These are phyloP conservation scores for Polydrusus tereticollis DNA, from an alignment of 2,888 invertebrate species.

Conservation along the genomic window DNA sequence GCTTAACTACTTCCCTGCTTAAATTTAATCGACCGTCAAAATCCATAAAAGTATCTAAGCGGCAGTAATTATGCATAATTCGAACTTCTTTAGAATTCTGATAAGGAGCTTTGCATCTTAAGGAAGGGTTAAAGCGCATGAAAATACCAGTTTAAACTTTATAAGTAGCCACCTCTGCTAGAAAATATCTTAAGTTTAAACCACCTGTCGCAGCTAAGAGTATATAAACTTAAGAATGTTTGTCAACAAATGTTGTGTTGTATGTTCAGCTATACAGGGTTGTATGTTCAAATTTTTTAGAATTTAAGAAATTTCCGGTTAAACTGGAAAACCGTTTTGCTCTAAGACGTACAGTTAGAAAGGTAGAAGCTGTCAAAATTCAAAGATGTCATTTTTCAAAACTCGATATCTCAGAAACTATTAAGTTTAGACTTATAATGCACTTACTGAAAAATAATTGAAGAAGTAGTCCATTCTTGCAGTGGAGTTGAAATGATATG, in stretches of 20 bases:
- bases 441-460: no score
- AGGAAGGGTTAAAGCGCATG: slow-evolving; percentile 15
- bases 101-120: slow-evolving; percentile 20
- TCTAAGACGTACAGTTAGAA: no score
- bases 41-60: slow-evolving; percentile 10
- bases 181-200: slow-evolving; percentile 9
- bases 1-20: not conserved
- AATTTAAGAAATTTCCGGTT: no score
- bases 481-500: no score
- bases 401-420: no score
- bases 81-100: slow-evolving; percentile 18
- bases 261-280: not conserved
- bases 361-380: no score
- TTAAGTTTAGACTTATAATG: no score
- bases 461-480: no score
- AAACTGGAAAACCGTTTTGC: no score
- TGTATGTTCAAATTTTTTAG: no score
- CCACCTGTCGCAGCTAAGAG: slow-evolving; percentile 27
- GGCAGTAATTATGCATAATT: slow-evolving; percentile 26
- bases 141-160: slow-evolving; percentile 25
- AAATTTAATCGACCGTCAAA: slow-evolving; percentile 11
- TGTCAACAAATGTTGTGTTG: not conserved
- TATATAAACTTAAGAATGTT: not conserved
- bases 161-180: slow-evolving; percentile 22
- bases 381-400: no score